These are phyloP conservation scores for Biston stratarius DNA, from an alignment of 2,888 invertebrate genomes.

Conservation along the genomic window DNA sequence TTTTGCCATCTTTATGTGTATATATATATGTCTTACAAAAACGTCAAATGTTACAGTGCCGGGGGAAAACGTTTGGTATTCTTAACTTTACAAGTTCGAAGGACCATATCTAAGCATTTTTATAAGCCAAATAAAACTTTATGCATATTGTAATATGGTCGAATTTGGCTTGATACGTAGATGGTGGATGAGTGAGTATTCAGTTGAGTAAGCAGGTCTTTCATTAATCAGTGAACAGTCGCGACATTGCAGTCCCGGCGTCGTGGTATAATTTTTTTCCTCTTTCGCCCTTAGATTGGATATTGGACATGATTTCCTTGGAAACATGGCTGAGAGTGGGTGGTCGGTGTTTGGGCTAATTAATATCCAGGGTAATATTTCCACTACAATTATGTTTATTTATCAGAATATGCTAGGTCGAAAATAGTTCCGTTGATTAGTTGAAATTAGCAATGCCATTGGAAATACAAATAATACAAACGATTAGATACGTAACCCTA, in stretches of 20 bases:
- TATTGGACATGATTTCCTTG: conserved; percentile 84
- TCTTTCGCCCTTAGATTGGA: conserved; percentile 83
- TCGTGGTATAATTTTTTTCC: conserved; percentile 83
- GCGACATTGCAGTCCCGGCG: conserved; percentile 83
- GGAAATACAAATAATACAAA: not conserved
- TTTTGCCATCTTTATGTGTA: conserved; percentile 79
- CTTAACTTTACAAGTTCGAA: conserved; percentile 54
- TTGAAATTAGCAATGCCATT: not conserved
- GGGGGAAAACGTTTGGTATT: conserved; percentile 85
- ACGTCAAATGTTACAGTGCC: conserved; percentile 85
- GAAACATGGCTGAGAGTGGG: conserved; percentile 77
- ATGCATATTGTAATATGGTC: not conserved
- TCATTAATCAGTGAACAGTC: conserved; percentile 85
- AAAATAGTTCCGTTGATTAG: not conserved
- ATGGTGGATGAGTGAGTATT: conserved; percentile 60
- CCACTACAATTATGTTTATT: not conserved
- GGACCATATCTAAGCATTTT: conserved; percentile 40
- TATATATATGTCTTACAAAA: conserved; percentile 79
- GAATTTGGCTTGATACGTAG: conserved; percentile 26
- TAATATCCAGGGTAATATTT: conserved; percentile 32
- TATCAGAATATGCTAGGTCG: too few species aligned
- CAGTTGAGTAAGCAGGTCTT: conserved; percentile 76
- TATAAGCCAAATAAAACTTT: conserved; percentile 42
- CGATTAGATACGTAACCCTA: too few species aligned
- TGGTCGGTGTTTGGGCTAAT: conserved; percentile 66